phyloP scores from a whole-genome alignment of 1,140 invertebrate genomes.

The Asbolus verrucosus region DNA sequence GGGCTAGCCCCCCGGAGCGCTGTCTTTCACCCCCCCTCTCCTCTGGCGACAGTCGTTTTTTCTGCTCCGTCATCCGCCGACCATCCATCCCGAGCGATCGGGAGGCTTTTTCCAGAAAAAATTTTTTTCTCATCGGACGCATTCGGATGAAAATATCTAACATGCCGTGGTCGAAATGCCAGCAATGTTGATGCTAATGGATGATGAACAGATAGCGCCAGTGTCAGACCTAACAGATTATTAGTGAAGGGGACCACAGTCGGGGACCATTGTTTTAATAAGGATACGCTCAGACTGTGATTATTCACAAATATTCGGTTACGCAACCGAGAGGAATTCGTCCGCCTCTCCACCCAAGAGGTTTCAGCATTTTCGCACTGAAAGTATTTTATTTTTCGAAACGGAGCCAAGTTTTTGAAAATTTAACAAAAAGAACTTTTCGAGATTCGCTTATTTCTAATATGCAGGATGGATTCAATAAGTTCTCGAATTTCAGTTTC shows the following conservation, averaged over 20 bases:
- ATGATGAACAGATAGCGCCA: conserved; percentile 46
- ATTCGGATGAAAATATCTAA: conserved; percentile 40
- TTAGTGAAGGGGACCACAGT: conserved; percentile 42
- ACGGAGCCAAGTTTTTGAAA: too few species aligned
- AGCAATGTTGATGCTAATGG: conserved; percentile 43
- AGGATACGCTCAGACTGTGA: neutral
- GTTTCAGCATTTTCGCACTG: too few species aligned
- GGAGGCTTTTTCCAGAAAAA: conserved; percentile 8
- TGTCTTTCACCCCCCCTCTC: neutral
- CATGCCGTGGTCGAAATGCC: conserved; percentile 39
- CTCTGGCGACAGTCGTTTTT: neutral
- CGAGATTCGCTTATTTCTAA: too few species aligned
- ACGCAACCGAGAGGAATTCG: too few species aligned
- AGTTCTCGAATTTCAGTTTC: too few species aligned
- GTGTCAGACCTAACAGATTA: conserved; percentile 40
- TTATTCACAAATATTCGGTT: conserved; percentile 11
- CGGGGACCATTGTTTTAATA: conserved; percentile 43
- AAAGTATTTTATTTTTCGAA: too few species aligned
- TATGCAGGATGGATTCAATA: too few species aligned
- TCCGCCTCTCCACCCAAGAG: too few species aligned
- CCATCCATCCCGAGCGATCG: too few species aligned
- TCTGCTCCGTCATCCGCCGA: neutral
- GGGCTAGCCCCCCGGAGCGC: conserved; percentile 26
- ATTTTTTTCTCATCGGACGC: conserved; percentile 19
- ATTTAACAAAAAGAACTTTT: too few species aligned